A percentile compares a stretch with the other conserved stretches of the same genome.
Evolutionary conservation across 2,888 invertebrate species (phyloP).

Genomic region (Luffia ferchaultella): DNA sequence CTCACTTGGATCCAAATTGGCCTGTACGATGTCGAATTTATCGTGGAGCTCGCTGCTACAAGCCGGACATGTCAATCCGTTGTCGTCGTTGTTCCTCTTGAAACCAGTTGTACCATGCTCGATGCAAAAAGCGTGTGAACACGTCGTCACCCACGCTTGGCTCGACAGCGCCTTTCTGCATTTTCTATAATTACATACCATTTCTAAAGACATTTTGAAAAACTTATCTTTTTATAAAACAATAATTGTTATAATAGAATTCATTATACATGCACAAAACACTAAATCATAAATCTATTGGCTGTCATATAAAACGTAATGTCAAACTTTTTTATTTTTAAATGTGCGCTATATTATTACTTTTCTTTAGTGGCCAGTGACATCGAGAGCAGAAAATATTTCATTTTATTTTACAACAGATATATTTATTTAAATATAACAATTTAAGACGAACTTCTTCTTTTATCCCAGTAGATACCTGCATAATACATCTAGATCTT

Average conservation of each 20-base stretch:
- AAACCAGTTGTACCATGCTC: conserved; percentile 61
- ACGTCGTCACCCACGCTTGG: conserved; percentile 62
- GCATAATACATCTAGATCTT: too few species aligned
- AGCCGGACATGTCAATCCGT: conserved; percentile 53
- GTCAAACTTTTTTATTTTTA: neutral
- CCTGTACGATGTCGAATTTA: conserved; percentile 61
- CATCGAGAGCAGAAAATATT: too few species aligned
- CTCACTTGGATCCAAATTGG: conserved; percentile 56
- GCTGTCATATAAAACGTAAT: neutral
- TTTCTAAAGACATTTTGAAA: conserved; percentile 38
- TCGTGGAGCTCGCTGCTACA: conserved; percentile 55
- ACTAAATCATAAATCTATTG: conserved; percentile 1
- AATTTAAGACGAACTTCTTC: too few species aligned
- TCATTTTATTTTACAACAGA: too few species aligned
- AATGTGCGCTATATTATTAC: too few species aligned
- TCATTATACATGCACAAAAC: too few species aligned
- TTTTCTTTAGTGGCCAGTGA: too few species aligned
- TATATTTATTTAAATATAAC: too few species aligned
- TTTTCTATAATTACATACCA: conserved; percentile 61
- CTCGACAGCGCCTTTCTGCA: conserved; percentile 51
- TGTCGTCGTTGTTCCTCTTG: conserved; percentile 48
- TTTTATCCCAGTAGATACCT: too few species aligned
- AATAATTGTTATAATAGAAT: too few species aligned
- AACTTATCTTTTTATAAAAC: too few species aligned
- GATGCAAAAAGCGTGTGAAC: conserved; percentile 63